Percentiles rank a stretch among this genome's conserved stretches.
Evolutionary conservation across 2,797 vertebrate genomes (phyloP).

Genomic region (Mastacembelus armatus): DNA sequence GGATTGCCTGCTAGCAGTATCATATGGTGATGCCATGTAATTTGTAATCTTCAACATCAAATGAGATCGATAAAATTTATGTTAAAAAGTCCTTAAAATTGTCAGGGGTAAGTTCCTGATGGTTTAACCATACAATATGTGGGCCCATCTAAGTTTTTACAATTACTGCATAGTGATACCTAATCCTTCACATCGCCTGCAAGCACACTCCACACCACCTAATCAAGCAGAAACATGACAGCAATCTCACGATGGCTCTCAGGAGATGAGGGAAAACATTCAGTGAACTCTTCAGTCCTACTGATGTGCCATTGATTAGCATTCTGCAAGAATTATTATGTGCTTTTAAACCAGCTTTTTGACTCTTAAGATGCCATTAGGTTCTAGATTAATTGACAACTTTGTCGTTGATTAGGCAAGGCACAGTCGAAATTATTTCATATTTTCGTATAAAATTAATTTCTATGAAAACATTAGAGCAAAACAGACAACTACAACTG

Average conservation of each 20-base stretch:
- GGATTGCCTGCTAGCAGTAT: constrained; percentile 23
- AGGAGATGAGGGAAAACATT: constrained; percentile 62
- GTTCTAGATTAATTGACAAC: constrained; percentile 9
- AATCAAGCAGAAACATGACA: constrained; percentile 64
- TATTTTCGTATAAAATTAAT: background rate
- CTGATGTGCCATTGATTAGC: constrained; percentile 41
- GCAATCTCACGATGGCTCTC: constrained; percentile 54
- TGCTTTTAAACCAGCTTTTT: constrained; percentile 38
- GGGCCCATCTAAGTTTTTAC: constrained; percentile 35
- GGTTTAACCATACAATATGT: constrained; percentile 1
- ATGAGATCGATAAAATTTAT: constrained; percentile 14
- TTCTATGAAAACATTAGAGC: background rate
- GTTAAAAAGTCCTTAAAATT: constrained; percentile 26
- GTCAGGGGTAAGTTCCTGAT: constrained; percentile 28
- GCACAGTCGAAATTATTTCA: background rate
- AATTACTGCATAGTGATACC: constrained; percentile 53
- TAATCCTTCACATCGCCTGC: constrained; percentile 27
- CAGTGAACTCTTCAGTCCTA: constrained; percentile 43
- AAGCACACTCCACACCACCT: constrained; percentile 46
- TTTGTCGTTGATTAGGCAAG: constrained; percentile 5
- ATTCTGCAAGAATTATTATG: constrained; percentile 32
- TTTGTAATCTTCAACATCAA: constrained; percentile 23
- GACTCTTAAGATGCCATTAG: constrained; percentile 1
- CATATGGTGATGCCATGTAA: background rate
- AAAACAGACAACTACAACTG: background rate